Conservation (phyloP, 1,140 invertebrate genomes). For the Drosophila bocqueti region DNA sequence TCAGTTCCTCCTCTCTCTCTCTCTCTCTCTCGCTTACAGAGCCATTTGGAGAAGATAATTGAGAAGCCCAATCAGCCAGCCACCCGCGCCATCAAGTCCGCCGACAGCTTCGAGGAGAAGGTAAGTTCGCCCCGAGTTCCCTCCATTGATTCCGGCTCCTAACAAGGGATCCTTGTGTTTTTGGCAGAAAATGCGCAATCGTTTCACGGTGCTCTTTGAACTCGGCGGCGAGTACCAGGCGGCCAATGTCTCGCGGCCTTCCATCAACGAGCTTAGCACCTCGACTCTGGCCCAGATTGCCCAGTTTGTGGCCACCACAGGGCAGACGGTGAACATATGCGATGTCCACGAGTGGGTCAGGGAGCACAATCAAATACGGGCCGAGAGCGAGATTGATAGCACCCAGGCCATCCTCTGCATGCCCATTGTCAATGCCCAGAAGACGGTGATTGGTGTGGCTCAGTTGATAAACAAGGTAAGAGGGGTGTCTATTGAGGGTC, state of each 20-base stretch:
- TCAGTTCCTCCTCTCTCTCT: conserved; percentile 1
- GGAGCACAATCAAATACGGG: conserved; percentile 85
- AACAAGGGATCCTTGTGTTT: background rate
- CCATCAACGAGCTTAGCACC: conserved; percentile 81
- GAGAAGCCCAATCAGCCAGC: conserved; percentile 90
- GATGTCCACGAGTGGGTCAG: conserved; percentile 90
- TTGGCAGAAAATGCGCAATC: conserved; percentile 86
- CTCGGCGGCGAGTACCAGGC: conserved; percentile 87
- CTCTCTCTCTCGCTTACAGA: conserved; percentile 86
- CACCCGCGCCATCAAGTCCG: conserved; percentile 89
- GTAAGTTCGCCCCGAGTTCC: conserved; percentile 84
- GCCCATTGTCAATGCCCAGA: conserved; percentile 96
- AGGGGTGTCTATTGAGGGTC: too few relatives aligned
- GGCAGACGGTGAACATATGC: conserved; percentile 93
- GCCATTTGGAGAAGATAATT: conserved; percentile 92
- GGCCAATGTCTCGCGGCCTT: conserved; percentile 83
- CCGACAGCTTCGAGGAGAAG: conserved; percentile 89
- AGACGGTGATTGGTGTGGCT: conserved; percentile 95
- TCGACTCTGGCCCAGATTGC: conserved; percentile 90
- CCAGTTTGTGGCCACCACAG: conserved; percentile 92
- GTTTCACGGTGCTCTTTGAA: conserved; percentile 93
- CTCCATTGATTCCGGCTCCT: background rate
- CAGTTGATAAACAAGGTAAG: conserved; percentile 97
- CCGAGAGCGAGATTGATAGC: conserved; percentile 87
- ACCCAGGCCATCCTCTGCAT: conserved; percentile 93